phyloP scores from a whole-genome alignment of 2,113 vertebrate species.

The Laterallus jamaicensis region DNA sequence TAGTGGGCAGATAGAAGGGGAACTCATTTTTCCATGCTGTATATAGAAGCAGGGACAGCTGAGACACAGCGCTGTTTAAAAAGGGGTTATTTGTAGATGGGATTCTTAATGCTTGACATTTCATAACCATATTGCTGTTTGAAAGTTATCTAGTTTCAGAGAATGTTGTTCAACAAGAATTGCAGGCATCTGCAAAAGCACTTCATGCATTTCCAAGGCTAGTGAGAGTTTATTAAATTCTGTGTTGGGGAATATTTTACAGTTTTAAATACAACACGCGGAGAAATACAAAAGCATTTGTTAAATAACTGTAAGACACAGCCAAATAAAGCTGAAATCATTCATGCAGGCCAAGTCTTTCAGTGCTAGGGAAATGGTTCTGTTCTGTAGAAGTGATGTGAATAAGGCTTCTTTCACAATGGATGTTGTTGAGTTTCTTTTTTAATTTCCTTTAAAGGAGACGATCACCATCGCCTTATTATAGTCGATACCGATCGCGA shows the following conservation, averaged over 20 bases:
- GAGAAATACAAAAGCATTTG: conserved; percentile 28
- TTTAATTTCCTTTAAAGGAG: conserved; percentile 77
- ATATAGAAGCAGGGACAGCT: conserved; percentile 30
- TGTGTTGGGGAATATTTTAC: neutral
- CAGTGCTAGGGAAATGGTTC: conserved; percentile 25
- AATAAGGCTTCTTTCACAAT: conserved; percentile 44
- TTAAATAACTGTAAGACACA: conserved; percentile 22
- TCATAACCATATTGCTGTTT: neutral
- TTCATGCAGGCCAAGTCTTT: conserved; percentile 36
- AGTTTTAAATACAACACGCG: neutral
- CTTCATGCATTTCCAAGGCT: neutral
- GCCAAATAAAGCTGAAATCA: conserved; percentile 45
- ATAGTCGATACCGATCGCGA: conserved; percentile 89
- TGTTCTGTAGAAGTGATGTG: conserved; percentile 35
- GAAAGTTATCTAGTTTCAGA: conserved; percentile 41
- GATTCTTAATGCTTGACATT: conserved; percentile 45
- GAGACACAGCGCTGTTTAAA: conserved; percentile 17
- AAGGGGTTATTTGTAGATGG: conserved; percentile 39
- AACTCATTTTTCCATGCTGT: neutral
- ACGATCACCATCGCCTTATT: conserved; percentile 91
- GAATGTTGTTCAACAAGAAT: conserved; percentile 19
- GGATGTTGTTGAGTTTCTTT: conserved; percentile 22
- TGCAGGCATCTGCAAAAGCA: conserved; percentile 10
- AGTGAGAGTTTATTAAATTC: conserved; percentile 15
- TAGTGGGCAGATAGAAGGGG: neutral